These are phyloP conservation scores for Reticulitermes lucifugus DNA, from an alignment of 2,888 invertebrate genomes.

Conservation along the genomic window DNA sequence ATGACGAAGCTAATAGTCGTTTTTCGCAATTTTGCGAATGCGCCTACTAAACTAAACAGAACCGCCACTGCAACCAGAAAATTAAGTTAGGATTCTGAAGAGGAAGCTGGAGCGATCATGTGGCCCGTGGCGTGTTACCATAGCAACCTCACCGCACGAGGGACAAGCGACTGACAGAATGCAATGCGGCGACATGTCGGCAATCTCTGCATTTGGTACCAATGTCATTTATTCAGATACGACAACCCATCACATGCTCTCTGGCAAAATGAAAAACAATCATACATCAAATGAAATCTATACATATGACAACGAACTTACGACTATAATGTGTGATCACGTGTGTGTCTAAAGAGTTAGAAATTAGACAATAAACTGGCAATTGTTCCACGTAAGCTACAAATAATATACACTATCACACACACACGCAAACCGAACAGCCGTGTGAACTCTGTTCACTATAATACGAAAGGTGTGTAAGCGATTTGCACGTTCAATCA, in stretches of 20 bases:
- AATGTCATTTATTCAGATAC: neutral
- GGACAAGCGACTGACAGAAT: conserved; percentile 1
- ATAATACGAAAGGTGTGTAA: no score
- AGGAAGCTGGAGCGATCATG: neutral
- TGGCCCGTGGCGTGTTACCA: neutral
- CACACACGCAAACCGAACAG: neutral
- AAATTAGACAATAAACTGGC: neutral
- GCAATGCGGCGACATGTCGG: neutral
- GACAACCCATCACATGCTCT: neutral
- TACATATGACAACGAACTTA: no score
- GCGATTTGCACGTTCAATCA: no score
- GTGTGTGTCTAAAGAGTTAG: no score
- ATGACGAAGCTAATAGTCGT: no score
- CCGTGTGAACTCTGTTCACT: neutral
- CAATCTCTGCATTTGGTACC: neutral
- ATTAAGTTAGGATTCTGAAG: neutral
- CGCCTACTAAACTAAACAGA: neutral
- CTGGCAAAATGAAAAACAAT: no score
- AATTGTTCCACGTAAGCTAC: neutral
- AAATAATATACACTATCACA: no score
- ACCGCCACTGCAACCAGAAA: neutral
- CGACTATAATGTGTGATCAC: no score
- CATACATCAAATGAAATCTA: no score
- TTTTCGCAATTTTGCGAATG: no score
- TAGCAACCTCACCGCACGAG: neutral